phyloP scores from a whole-genome alignment of 2,797 vertebrate genomes.

The Ptychadena robeensis region DNA sequence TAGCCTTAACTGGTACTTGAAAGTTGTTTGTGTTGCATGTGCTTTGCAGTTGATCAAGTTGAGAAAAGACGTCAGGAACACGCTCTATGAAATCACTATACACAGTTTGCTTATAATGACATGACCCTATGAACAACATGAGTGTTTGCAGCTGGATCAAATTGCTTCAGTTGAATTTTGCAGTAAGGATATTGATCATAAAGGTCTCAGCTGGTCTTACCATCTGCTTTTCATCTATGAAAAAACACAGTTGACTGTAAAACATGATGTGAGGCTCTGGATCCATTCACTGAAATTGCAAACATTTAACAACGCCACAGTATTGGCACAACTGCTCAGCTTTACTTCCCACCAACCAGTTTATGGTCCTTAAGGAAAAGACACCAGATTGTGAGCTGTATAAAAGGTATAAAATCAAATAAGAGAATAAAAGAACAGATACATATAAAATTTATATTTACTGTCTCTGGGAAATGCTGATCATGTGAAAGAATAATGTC shows the following conservation, averaged over 20 bases:
- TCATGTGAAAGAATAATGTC: conserved; percentile 24
- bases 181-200: conserved; percentile 53
- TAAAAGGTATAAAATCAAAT: conserved; percentile 45
- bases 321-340: conserved; percentile 22
- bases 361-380: conserved; percentile 43
- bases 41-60: not conserved
- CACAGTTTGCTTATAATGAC: conserved; percentile 37
- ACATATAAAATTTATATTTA: conserved; percentile 33
- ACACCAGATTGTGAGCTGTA: conserved; percentile 35
- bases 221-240: conserved; percentile 48
- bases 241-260: conserved; percentile 43
- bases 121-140: conserved; percentile 42
- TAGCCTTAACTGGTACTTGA: not conserved
- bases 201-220: conserved; percentile 42
- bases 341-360: conserved; percentile 30
- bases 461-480: conserved; percentile 12
- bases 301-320: conserved; percentile 20
- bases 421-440: conserved; percentile 17
- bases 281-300: conserved; percentile 27
- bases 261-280: conserved; percentile 49
- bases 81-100: conserved; percentile 33
- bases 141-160: conserved; percentile 46
- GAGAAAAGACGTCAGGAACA: conserved; percentile 30
- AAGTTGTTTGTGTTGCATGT: not conserved
- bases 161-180: conserved; percentile 39